phyloP scores from a whole-genome alignment of 2,888 invertebrate species.

The Polietes domitor region DNA sequence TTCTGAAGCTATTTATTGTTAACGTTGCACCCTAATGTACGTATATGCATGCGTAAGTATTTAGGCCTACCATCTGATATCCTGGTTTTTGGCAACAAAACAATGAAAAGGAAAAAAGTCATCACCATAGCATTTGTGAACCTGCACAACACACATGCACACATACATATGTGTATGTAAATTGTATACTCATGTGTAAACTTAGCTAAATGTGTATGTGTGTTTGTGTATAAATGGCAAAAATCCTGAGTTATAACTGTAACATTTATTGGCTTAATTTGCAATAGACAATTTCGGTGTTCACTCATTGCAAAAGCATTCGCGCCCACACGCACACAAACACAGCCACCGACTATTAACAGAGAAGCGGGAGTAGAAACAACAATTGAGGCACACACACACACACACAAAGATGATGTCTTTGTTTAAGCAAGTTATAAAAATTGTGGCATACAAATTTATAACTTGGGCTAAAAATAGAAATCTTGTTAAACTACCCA shows the following conservation, averaged over 20 bases:
- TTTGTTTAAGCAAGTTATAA: slow-evolving; percentile 40
- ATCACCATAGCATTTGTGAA: neutral
- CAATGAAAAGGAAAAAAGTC: neutral
- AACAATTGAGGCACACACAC: slow-evolving; percentile 2
- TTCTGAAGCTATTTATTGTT: too few species aligned
- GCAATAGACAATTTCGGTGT: neutral
- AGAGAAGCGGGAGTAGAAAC: neutral
- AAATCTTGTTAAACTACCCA: slow-evolving; percentile 57
- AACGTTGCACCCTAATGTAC: too few species aligned
- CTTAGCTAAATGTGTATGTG: neutral
- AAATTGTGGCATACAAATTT: slow-evolving; percentile 55
- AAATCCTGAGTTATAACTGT: slow-evolving; percentile 37
- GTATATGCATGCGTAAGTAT: neutral
- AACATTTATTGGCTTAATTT: slow-evolving; percentile 58
- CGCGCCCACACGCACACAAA: slow-evolving; percentile 19
- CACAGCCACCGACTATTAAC: neutral
- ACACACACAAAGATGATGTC: slow-evolving; percentile 26
- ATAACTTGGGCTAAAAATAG: slow-evolving; percentile 62
- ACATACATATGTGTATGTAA: neutral
- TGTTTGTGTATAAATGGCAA: neutral
- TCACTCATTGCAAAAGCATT: neutral
- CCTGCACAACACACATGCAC: neutral
- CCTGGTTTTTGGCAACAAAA: too few species aligned
- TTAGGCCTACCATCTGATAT: neutral
- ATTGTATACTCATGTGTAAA: too few species aligned